A percentile compares a stretch with the other conserved stretches of the same genome.
Evolutionary conservation across 2,113 vertebrate genomes (phyloP).

Genomic region (Ceyx melanurus): DNA sequence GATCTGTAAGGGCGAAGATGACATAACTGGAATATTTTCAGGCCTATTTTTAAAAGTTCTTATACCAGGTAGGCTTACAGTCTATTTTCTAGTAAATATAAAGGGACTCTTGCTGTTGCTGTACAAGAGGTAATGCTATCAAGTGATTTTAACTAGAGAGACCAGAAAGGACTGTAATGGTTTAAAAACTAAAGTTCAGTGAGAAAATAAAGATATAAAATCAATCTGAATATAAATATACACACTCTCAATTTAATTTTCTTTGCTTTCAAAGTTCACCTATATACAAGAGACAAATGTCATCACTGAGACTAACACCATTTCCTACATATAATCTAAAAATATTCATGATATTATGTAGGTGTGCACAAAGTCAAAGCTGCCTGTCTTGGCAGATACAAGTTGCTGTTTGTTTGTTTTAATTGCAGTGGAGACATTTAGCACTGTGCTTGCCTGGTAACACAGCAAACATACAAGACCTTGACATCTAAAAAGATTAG

Average conservation of each 20-base stretch:
- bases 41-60: background rate
- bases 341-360: background rate
- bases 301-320: background rate
- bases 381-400: background rate
- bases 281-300: background rate
- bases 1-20: background rate
- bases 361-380: background rate
- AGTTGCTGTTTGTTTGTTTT: slow-evolving; percentile 51
- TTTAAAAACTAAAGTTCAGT: background rate
- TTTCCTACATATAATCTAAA: background rate
- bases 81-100: background rate
- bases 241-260: background rate
- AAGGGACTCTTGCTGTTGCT: background rate
- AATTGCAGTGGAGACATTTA: slow-evolving; percentile 43
- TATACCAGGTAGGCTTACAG: background rate
- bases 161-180: background rate
- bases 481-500: slow-evolving; percentile 48
- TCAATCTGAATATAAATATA: background rate
- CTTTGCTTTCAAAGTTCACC: background rate
- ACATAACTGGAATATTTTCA: background rate
- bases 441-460: background rate
- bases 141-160: background rate
- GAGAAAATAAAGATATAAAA: background rate
- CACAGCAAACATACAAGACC: slow-evolving; percentile 1
- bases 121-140: background rate